Conservation (phyloP, 2,888 invertebrate genomes). For the Lochmaea capreae region DNA sequence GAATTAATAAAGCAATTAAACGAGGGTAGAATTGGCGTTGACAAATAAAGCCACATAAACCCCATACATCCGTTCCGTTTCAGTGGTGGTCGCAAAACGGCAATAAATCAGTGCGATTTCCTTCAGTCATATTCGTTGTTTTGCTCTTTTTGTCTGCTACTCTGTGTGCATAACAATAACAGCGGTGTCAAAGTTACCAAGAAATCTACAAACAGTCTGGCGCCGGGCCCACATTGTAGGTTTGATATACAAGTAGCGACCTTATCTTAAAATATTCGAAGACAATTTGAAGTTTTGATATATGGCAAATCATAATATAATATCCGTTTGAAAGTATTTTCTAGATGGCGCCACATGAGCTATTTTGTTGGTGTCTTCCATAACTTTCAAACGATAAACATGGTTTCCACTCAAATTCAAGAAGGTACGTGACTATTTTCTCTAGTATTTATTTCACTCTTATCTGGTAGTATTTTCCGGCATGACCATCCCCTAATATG, state of each 20-base stretch:
- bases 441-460: too few species aligned
- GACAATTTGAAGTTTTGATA: too few species aligned
- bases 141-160: slow-evolving; percentile 23
- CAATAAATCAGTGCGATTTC: slow-evolving; percentile 49
- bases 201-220: slow-evolving; percentile 27
- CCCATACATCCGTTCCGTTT: slow-evolving; percentile 51
- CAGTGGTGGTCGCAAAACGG: slow-evolving; percentile 47
- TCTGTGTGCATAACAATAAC: slow-evolving; percentile 28
- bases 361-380: too few species aligned
- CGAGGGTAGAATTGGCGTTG: slow-evolving; percentile 48
- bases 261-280: too few species aligned
- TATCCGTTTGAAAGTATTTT: too few species aligned
- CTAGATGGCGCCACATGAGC: too few species aligned
- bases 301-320: too few species aligned
- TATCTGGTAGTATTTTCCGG: too few species aligned
- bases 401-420: too few species aligned
- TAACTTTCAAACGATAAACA: too few species aligned
- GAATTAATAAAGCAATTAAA: neutral
- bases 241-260: slow-evolving; percentile 7
- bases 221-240: slow-evolving; percentile 5
- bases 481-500: too few species aligned
- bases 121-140: slow-evolving; percentile 43
- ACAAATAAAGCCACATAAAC: slow-evolving; percentile 51
- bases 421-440: too few species aligned
- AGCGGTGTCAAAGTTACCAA: slow-evolving; percentile 20